Evolutionary conservation across 2,113 vertebrate species (phyloP).

Genomic region (Nyctereutes procyonoides): DNA sequence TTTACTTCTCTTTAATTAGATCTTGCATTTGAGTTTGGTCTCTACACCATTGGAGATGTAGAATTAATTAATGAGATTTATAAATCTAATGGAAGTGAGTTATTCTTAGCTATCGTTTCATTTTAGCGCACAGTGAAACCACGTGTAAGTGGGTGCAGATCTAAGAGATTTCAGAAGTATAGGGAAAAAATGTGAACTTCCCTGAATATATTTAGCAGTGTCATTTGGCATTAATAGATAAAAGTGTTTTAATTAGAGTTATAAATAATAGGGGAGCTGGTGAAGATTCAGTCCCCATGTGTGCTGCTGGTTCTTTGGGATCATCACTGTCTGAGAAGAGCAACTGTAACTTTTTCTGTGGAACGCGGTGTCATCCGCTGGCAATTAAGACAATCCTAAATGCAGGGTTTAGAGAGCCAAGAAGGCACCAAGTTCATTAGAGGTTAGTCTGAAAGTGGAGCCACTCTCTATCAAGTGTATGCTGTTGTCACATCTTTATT

Average conservation of each 20-base stretch:
- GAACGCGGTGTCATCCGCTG: slow-evolving; percentile 60
- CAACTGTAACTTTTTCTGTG: slow-evolving; percentile 68
- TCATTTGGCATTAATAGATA: slow-evolving; percentile 86
- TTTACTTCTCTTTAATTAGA: slow-evolving; percentile 88
- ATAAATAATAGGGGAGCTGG: slow-evolving; percentile 85
- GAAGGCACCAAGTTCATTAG: slow-evolving; percentile 66
- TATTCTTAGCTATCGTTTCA: slow-evolving; percentile 88
- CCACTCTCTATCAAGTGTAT: slow-evolving; percentile 57
- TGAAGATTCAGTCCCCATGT: slow-evolving; percentile 78
- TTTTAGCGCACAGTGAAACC: slow-evolving; percentile 85
- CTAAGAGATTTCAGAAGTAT: slow-evolving; percentile 85
- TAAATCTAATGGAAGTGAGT: slow-evolving; percentile 88
- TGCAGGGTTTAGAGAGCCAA: slow-evolving; percentile 67
- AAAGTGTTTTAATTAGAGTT: slow-evolving; percentile 88
- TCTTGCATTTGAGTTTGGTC: slow-evolving; percentile 86
- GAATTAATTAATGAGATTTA: slow-evolving; percentile 92
- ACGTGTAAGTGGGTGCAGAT: slow-evolving; percentile 80
- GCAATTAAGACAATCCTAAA: slow-evolving; percentile 68
- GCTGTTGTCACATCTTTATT: slow-evolving; percentile 69
- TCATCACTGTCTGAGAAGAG: slow-evolving; percentile 70
- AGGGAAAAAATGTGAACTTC: slow-evolving; percentile 76
- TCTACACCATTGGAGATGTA: slow-evolving; percentile 86
- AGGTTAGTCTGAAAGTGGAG: slow-evolving; percentile 68
- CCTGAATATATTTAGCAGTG: slow-evolving; percentile 84
- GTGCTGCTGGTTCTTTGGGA: slow-evolving; percentile 73